Evolutionary conservation across 2,888 invertebrate species (phyloP), one percentile per base, ranked within the genome.

Genomic region (Pseudococcus jackbeardsleyi): DNA sequence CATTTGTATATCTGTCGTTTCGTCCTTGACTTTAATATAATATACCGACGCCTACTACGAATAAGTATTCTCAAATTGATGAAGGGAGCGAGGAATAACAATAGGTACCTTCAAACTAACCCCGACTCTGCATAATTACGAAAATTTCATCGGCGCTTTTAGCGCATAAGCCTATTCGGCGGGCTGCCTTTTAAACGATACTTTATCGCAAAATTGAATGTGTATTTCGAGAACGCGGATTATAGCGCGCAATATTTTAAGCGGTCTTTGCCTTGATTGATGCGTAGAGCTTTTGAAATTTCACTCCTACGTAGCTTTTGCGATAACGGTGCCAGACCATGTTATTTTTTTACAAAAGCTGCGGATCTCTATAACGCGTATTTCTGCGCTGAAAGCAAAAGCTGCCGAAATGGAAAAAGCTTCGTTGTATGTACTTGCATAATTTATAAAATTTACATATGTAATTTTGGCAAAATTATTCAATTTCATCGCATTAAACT

Each of bases 201-300:
- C 68, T 72, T 72, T 72, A 72, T 72, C 68, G 68, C 68, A 72
- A 72, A 72, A 72, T 72, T 33, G 33, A 72, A 72, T 72, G 68
- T n/a, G 68, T 72, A 72, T 72, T 72, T 72, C 33, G 68, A 72
- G n/a, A 72, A 72, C 33, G 68, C 26, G 68, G 68, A 72, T 72
- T 72, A 72, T 33, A 33, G 33, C 12, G 68, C 68, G 68, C 68
- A 72, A 26, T 72, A 72, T 33, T 72, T 72, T 33, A 72, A 72
- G 12, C 68, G 68, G 68, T 72, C 68, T 72, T 72, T 72, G 33
- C 17, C 68, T 26, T 72, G 68, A 72, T 72, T 72, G 68, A 72
- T 72, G 68, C 68, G 68, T 33, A 72, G 68, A 6, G 33, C 68
- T 72, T 72, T 72, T 72, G 68, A 72, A 33, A 72, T 72, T 72